Evolutionary conservation across 2,113 vertebrate species (phyloP), one percentile per base, ranked within the genome.

Genomic region (Empidonax alnorum): DNA sequence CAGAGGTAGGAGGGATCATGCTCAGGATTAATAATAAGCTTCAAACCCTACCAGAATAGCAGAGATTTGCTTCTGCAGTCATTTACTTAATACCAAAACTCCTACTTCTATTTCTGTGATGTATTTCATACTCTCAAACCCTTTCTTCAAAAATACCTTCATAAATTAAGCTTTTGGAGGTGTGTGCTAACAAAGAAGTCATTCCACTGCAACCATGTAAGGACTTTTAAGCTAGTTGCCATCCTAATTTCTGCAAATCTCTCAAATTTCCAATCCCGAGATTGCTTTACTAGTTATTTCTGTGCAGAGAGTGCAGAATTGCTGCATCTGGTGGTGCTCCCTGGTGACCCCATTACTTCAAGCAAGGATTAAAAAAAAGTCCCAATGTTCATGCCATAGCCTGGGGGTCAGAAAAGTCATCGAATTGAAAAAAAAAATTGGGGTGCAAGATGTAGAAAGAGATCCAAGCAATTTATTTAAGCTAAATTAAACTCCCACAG

Each of bases 1-100:
- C 93, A 96, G 14, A 76, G 42, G 75, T 96, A 93, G 88, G 90
- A 83, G 88, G 75, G 72, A 79, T 94, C 71, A 59, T 93, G 86
- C 71, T 90, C 49, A 61, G n/a, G 63, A 72, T 91, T 96, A 91
- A 85, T 89, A 90, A 92, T 71, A 74, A 94, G 30, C 31, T 67
- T 87, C 41, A 95, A 79, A 92, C 83, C 46, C 59, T 92, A 62
- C 68, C 44, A 83, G 67, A 85, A 87, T 73, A 83, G 67, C 58
- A 69, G n/a, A 67, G 23, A 16, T 66, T 91, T 93, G 46, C 53
- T 88, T 76, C 79, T 90, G 67, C 75, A 90, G 30, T 87, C 22
- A 16, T 90, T 84, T 75, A 18, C 66, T 84, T 90, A 78, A 84
- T 65, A 71, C 14, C 31, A 62, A 76, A 94, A 76, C 75, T 86